Conservation (phyloP, 1,140 invertebrate genomes). For the Epicauta chinensis region DNA sequence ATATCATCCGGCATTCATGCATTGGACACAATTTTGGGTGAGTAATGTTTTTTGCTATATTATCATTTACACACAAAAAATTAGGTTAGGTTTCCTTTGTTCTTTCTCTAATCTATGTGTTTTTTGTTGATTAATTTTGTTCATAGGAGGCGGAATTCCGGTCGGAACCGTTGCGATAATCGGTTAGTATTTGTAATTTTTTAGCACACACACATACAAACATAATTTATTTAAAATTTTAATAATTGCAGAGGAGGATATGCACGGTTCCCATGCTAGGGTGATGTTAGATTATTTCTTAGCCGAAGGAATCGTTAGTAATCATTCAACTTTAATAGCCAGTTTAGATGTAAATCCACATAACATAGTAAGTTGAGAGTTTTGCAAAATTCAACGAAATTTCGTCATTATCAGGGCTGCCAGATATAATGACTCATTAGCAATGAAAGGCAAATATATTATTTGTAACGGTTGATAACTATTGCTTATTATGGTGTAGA, state of each 20-base stretch:
- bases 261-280: constrained; percentile 65
- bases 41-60: constrained; percentile 10
- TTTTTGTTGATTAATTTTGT: constrained; percentile 11
- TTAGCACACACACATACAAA: constrained; percentile 9
- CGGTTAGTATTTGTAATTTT: constrained; percentile 40
- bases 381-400: not conserved
- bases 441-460: no score
- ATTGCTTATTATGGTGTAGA: not conserved
- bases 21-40: constrained; percentile 61
- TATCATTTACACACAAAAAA: no score
- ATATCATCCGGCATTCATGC: constrained; percentile 65
- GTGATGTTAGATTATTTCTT: constrained; percentile 74
- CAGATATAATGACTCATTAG: no score
- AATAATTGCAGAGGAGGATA: constrained; percentile 84
- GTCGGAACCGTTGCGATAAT: constrained; percentile 54
- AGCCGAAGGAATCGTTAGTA: constrained; percentile 69
- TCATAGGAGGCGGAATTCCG: constrained; percentile 52
- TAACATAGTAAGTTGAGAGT: constrained; percentile 49
- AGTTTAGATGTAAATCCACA: constrained; percentile 63
- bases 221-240: no score
- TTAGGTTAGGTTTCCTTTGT: constrained; percentile 26
- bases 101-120: constrained; percentile 16
- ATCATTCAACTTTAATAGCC: constrained; percentile 64
- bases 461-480: no score
- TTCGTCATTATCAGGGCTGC: not conserved